Conservation (phyloP, 2,797 vertebrate species). For the Taeniopygia guttata region DNA sequence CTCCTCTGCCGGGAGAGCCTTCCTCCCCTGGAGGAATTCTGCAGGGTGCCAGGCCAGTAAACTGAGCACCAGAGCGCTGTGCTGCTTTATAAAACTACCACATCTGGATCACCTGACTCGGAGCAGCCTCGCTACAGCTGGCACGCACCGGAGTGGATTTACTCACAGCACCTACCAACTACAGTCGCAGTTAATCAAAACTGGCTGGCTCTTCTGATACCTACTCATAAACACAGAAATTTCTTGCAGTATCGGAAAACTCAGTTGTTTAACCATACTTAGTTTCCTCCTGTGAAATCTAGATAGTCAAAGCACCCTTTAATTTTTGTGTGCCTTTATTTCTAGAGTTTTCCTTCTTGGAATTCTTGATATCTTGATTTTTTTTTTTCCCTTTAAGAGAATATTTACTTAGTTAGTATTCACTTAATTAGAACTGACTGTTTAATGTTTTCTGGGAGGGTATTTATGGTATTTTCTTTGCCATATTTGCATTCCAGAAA, state of each 20-base stretch:
- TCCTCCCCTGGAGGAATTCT: neutral
- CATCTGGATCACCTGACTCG: constrained; percentile 33
- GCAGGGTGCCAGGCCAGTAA: neutral
- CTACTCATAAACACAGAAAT: neutral
- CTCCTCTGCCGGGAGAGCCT: neutral
- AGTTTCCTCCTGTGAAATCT: constrained; percentile 3
- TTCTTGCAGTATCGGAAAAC: neutral
- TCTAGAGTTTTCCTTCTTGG: constrained; percentile 62
- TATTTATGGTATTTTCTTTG: constrained; percentile 83
- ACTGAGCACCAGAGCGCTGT: neutral
- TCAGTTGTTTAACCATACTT: neutral
- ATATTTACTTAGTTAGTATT: constrained; percentile 85
- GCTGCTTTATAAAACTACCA: constrained; percentile 15
- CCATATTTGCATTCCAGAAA: constrained; percentile 90
- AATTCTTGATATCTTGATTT: constrained; percentile 76
- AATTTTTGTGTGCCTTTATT: constrained; percentile 5
- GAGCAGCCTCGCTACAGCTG: neutral
- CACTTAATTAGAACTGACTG: constrained; percentile 85
- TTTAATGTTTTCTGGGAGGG: constrained; percentile 82
- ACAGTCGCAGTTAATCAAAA: neutral
- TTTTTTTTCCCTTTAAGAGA: constrained; percentile 78
- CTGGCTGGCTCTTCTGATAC: neutral
- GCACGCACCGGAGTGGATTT: neutral
- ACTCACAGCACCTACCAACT: neutral
- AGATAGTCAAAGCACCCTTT: neutral